phyloP scores from a whole-genome alignment of 2,113 vertebrate species.

The Nycticebus coucang region DNA sequence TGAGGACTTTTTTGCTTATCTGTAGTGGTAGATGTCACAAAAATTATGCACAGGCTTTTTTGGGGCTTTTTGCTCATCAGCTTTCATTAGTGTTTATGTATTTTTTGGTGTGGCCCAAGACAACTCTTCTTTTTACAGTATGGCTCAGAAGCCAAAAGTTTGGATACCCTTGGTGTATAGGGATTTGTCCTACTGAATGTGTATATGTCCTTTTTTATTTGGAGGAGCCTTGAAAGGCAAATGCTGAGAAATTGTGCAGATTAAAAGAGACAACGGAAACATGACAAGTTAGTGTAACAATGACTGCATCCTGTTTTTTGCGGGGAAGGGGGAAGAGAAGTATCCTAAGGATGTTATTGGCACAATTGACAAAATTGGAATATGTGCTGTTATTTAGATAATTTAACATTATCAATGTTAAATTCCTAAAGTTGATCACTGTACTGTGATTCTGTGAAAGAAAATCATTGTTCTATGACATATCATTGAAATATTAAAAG shows the following conservation, averaged over 20 bases:
- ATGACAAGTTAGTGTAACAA: background rate
- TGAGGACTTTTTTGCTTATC: too few relatives aligned
- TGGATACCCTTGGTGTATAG: background rate
- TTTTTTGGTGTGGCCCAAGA: too few relatives aligned
- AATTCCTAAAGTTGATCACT: constrained; percentile 16
- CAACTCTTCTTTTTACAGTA: too few relatives aligned
- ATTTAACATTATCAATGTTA: background rate
- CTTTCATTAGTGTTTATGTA: too few relatives aligned
- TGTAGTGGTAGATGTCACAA: too few relatives aligned
- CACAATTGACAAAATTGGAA: background rate
- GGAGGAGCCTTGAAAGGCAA: background rate
- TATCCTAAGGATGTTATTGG: background rate
- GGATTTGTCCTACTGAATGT: background rate
- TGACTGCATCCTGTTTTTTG: background rate
- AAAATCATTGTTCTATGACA: constrained; percentile 22
- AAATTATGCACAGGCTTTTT: too few relatives aligned
- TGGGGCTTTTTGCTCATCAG: too few relatives aligned
- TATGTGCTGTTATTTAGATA: background rate
- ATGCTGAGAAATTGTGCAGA: background rate
- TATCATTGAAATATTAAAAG: background rate
- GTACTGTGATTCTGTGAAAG: background rate
- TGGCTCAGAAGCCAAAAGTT: too few relatives aligned
- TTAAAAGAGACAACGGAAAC: background rate
- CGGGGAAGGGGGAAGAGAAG: background rate
- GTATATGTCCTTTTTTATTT: background rate